Base-by-base conservation (phyloP, 2,888 invertebrate genomes). In the Horisme vitalbata region DNA sequence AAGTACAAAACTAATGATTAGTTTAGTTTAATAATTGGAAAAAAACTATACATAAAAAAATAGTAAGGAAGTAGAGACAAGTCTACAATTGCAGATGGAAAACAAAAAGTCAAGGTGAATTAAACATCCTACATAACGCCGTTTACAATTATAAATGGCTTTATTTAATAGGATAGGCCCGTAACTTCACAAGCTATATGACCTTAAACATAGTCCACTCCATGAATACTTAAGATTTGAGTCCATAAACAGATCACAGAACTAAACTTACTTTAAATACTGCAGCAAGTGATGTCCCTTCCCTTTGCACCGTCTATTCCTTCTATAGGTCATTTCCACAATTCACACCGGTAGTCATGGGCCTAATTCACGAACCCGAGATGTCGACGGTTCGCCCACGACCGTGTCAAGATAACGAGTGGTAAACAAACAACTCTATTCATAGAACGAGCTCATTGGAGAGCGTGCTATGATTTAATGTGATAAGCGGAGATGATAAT, bases 261-360 rank as follows among this genome's bases (percentile, higher is more conserved):
- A 18, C 18, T 5, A 18, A 52, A 44, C 59, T 75, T 73, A 87
- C 87, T 86, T 80, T 58, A 86, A 65, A 57, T 65, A 83, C 50
- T 79, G 75, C 34, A 83, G 57, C 35, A 83, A 52, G 61, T 87
- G 84, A 55, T 84, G 80, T 53, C 80, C 60, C 64, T 82, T 85
- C 23, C 86, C 83, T 53, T 65, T 75, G 61, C 86, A 85, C 23
- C 46, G 52, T 52, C 65, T 67, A 41, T 69, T 67, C 55, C 60
- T 71, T 48, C 57, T 59, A 60, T 67, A 64, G 32, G 75, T 70
- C 79, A 76, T 78, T 38, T 43, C 53, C 15, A 35, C 34, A 31
- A 37, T 14, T 30, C 12, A 15, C 32, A 21, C 41, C 41, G 41
- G 37, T 33, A 45, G 44, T 37, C 37, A 45, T 35, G 18, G 12